Evolutionary conservation across 2,888 invertebrate genomes (phyloP), one percentile per base, ranked within the genome.

Genomic region (Leptopterna dolabrata): DNA sequence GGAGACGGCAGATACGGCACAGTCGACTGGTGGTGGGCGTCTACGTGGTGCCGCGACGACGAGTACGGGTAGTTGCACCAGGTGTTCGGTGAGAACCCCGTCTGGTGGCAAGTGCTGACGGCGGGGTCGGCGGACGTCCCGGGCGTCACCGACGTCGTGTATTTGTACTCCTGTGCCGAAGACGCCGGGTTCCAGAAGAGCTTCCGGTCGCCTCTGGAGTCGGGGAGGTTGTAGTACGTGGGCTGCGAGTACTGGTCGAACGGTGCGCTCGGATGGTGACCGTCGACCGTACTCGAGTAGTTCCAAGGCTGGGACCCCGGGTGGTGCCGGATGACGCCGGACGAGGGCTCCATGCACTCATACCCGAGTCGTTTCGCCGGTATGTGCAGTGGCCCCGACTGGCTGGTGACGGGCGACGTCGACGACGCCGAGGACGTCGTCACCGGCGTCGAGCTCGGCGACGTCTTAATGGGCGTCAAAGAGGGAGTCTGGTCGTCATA

Each of bases 351-450:
- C 88, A 92, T 92, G 89, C 92, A 92, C 30, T 91, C 92, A 91
- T 92, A 92, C 71, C 91, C 94, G 88, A 94, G 93, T 91, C 97
- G 94, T 93, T 97, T 97, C 91, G 97, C 97, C 90, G 97, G 97
- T 93, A 97, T 97, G 93, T 97, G 97, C 89, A 97, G 93, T 88
- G 96, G 95, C 89, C 96, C 96, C 88, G 95, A 88, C 87, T 92
- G 92, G 86, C 89, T 94, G 92, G 94, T 94, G 91, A 93, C 94
- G 90, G 94, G 94, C 88, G 95, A 95, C 85, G 95, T 95, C 89
- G 95, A 95, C 88, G 95, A 95, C 87, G 95, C 95, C 90, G 92
- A 94, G 91, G 93, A 93, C 92, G 91, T 85, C 91, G 91, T 89
- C 71, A 94, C 93, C 91, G 94, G 93, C 91, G 94, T 93, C 92